Percentiles rank a stretch among this genome's conserved stretches.
Evolutionary conservation across 2,888 invertebrate genomes (phyloP).

Genomic region (Apoderus coryli): DNA sequence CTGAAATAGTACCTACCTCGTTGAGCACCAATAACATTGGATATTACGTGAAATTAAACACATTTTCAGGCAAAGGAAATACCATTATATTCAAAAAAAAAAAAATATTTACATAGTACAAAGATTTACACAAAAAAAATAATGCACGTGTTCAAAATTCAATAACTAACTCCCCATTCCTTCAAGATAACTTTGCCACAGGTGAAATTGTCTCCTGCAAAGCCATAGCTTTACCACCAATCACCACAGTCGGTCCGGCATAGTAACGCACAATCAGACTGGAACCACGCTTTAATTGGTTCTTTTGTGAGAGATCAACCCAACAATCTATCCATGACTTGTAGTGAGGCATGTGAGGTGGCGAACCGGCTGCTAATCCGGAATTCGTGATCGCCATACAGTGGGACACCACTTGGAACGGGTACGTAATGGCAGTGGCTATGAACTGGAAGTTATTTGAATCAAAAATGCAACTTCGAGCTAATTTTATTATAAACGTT

Average conservation of each 20-base stretch:
- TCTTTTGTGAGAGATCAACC: slow-evolving; percentile 56
- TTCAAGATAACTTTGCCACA: too few species aligned
- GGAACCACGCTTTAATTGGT: slow-evolving; percentile 75
- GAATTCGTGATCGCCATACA: slow-evolving; percentile 80
- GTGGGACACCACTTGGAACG: slow-evolving; percentile 79
- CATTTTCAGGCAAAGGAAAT: too few species aligned
- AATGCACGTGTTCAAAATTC: too few species aligned
- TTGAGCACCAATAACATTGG: too few species aligned
- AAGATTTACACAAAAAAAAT: too few species aligned
- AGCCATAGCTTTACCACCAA: slow-evolving; percentile 26
- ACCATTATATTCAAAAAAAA: too few species aligned
- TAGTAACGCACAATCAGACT: slow-evolving; percentile 67
- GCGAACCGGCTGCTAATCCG: slow-evolving; percentile 65
- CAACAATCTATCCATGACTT: slow-evolving; percentile 71
- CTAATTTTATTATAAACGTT: background rate
- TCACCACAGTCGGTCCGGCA: slow-evolving; percentile 35
- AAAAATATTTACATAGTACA: too few species aligned
- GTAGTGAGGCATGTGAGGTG: slow-evolving; percentile 75
- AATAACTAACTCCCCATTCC: too few species aligned
- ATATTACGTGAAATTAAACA: too few species aligned
- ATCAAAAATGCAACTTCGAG: background rate
- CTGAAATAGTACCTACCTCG: too few species aligned
- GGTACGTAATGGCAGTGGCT: slow-evolving; percentile 78
- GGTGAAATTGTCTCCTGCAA: too few species aligned
- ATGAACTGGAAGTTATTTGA: slow-evolving; percentile 43